Evolutionary conservation across 1,140 invertebrate species (phyloP).

Genomic region (Trachymyrmex septentrionalis): DNA sequence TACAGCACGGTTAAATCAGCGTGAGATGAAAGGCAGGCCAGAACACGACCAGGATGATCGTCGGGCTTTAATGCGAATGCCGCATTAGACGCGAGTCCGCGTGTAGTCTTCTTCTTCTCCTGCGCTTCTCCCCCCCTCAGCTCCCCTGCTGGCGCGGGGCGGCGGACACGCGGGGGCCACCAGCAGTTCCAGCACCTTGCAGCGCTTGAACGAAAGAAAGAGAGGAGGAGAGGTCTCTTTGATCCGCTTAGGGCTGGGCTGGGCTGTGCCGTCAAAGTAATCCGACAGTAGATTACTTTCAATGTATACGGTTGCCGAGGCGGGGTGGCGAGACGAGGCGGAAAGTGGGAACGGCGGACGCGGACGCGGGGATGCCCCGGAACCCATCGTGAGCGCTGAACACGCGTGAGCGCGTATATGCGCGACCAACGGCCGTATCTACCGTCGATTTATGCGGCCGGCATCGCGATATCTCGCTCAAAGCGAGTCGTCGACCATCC

Average conservation of each 20-base stretch:
- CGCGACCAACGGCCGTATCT: constrained; percentile 64
- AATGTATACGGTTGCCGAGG: constrained; percentile 60
- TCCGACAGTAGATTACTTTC: constrained; percentile 78
- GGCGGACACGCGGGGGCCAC: background rate
- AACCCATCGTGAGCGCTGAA: background rate
- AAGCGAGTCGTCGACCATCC: constrained; percentile 70
- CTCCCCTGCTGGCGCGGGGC: background rate
- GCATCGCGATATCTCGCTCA: constrained; percentile 74
- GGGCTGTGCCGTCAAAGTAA: constrained; percentile 74
- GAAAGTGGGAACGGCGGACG: background rate
- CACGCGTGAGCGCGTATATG: constrained; percentile 35
- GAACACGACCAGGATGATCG: constrained; percentile 67
- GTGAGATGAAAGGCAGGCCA: constrained; percentile 74
- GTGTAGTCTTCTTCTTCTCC: constrained; percentile 44
- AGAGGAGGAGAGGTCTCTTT: constrained; percentile 61
- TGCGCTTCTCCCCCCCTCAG: too few species aligned
- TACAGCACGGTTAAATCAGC: constrained; percentile 74
- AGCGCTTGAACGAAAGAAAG: constrained; percentile 2
- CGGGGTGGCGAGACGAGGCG: background rate
- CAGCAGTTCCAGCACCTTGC: constrained; percentile 36
- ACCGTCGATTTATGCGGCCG: constrained; percentile 72
- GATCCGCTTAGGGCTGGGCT: constrained; percentile 74
- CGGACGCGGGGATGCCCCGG: too few species aligned
- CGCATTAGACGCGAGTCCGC: constrained; percentile 73
- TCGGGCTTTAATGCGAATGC: constrained; percentile 69